Base-by-base conservation (phyloP, 2,113 vertebrate species). In the Tragulus kanchil region DNA sequence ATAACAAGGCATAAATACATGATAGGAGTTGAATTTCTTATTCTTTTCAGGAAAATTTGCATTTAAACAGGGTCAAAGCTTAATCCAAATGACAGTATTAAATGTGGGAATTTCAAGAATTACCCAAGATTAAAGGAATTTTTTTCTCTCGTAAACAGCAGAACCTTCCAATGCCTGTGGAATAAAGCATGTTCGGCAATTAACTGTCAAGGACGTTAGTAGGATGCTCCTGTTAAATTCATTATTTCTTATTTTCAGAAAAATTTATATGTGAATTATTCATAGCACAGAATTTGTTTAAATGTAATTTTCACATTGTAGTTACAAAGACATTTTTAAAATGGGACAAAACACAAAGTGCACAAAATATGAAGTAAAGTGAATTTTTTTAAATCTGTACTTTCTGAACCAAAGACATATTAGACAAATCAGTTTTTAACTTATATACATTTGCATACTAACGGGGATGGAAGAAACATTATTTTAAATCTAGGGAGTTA, bases 171-270 rank as follows among this genome's bases (percentile, higher is more conserved):
- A 12, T 54, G 42, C 28, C 87, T n/a, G 25, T 71, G 84, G 56
- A 62, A 64, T 94, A 21, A 69, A 52, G 26, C 9, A 31, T 77
- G 19, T 5, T 65, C 62, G 11, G 11, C 26, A 58, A 89, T 42
- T 88, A 50, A 85, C 26, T 87, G 17, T 17, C 62, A 78, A 78
- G 65, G 3, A 31, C 52, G 5, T 31, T 26, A 91, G 21, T 59
- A 65, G 7, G 77, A 26, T 75, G 2, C 10, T 89, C 11, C 75
- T 82, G 64, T 86, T 93, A 54, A 65, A 69, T 75, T 62, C 3
- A n/a, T 75, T 92, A 59, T 87, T 90, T 67, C 10, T 45, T 79
- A 87, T 83, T 64, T 97, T 64, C 36, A 93, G 25, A 87, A 61
- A 69, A 94, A 78, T 83, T 62, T 83, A 50, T 64, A 56, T 56